Percentiles rank a stretch among this genome's conserved stretches.
Conservation (phyloP, 2,113 vertebrate genomes). For the Phylloscopus trochilus region DNA sequence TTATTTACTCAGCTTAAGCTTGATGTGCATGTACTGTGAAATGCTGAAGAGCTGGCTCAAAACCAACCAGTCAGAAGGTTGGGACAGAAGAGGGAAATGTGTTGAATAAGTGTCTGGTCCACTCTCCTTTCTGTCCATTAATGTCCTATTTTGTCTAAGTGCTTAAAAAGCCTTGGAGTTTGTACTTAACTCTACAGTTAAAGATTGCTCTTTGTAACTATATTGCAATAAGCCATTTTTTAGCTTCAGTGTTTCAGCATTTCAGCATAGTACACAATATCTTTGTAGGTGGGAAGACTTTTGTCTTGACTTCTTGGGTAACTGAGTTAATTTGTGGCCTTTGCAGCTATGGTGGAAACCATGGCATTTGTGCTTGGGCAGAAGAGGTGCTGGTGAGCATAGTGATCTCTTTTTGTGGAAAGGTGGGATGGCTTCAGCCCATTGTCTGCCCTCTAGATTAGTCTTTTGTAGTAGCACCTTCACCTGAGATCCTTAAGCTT, state of each 20-base stretch:
- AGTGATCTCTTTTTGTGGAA: not conserved
- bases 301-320: accelerated
- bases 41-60: not conserved
- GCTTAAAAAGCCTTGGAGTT: not conserved
- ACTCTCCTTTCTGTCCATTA: not conserved
- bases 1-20: not conserved
- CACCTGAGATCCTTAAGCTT: not conserved
- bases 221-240: not conserved
- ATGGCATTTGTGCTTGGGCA: not conserved
- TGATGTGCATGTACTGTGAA: not conserved
- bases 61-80: not conserved
- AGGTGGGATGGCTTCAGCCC: not conserved
- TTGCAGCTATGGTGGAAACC: not conserved
- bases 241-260: not conserved
- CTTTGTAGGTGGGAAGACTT: not conserved
- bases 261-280: not conserved
- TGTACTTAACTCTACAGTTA: not conserved
- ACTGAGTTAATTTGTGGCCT: not conserved
- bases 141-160: not conserved
- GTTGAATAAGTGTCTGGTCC: not conserved
- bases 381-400: not conserved
- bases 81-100: not conserved
- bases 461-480: not conserved
- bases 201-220: not conserved
- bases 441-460: not conserved